Evolutionary conservation across 1,140 invertebrate genomes (phyloP).

Genomic region (Brachionus rubens): DNA sequence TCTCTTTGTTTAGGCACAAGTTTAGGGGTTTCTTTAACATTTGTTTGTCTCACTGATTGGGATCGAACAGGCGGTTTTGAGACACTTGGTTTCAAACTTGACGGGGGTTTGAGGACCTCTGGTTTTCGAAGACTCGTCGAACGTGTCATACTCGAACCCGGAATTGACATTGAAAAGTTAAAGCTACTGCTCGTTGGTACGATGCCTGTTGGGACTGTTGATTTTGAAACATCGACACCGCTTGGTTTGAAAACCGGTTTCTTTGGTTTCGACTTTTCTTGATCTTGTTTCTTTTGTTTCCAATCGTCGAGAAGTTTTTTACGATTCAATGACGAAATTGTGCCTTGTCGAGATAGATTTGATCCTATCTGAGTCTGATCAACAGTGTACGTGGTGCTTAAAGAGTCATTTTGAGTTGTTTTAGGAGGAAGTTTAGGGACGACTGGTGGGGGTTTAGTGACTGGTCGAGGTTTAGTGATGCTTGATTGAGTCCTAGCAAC

Average conservation of each 20-base stretch:
- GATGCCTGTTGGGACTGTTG: neutral
- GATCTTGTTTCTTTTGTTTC: neutral
- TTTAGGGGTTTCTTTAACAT: neutral
- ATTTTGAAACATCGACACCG: neutral
- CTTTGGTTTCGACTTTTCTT: neutral
- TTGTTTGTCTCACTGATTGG: neutral
- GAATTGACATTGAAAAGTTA: neutral
- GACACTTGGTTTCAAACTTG: too few species aligned
- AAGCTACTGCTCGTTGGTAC: neutral
- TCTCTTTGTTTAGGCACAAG: neutral
- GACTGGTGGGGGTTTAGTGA: neutral
- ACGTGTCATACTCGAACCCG: too few species aligned
- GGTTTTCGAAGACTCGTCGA: neutral
- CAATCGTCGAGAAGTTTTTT: constrained; percentile 15
- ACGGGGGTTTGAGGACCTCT: too few species aligned
- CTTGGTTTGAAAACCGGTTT: constrained; percentile 7
- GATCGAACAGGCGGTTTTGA: neutral
- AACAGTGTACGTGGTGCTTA: neutral
- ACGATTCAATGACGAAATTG: neutral
- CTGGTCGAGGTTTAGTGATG: neutral
- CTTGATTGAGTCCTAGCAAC: neutral
- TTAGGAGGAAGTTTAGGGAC: too few species aligned
- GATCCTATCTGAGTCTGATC: neutral
- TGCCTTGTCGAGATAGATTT: neutral
- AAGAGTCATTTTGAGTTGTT: constrained; percentile 5